Evolutionary conservation across 2,888 invertebrate species (phyloP).

Genomic region (Pyrrhia umbra): DNA sequence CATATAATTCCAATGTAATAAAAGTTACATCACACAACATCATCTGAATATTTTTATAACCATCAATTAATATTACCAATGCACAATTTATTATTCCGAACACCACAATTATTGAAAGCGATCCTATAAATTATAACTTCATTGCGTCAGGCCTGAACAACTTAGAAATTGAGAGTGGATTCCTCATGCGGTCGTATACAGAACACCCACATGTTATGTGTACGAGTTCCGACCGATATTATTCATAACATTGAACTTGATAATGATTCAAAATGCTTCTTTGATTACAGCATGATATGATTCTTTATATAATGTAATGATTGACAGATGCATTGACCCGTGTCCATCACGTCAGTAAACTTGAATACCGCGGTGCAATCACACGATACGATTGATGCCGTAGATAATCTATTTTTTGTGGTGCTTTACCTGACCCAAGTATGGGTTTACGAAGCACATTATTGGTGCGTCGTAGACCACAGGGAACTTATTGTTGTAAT

Average conservation of each 20-base stretch:
- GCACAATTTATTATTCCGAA: conserved; percentile 50
- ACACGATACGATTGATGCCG: conserved; percentile 31
- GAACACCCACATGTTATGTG: conserved; percentile 56
- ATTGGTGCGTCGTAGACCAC: conserved; percentile 27
- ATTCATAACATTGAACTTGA: conserved; percentile 56
- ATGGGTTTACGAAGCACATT: conserved; percentile 5
- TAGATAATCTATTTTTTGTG: conserved; percentile 44
- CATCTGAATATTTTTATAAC: conserved; percentile 31
- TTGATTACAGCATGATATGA: conserved; percentile 53
- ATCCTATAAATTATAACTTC: conserved; percentile 57
- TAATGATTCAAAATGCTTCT: conserved; percentile 44
- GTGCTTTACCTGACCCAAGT: conserved; percentile 1
- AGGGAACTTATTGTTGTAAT: conserved; percentile 17
- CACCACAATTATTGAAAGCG: conserved; percentile 55
- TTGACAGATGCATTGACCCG: conserved; percentile 51
- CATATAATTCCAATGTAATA: not conserved
- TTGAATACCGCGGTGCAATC: conserved; percentile 45
- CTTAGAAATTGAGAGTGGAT: conserved; percentile 67
- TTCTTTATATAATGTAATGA: conserved; percentile 44
- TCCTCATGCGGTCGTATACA: conserved; percentile 49
- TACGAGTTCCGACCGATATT: conserved; percentile 54
- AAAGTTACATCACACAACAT: conserved; percentile 32
- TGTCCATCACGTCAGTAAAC: conserved; percentile 33
- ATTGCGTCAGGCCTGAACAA: conserved; percentile 49
- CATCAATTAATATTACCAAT: conserved; percentile 53